These are phyloP conservation scores for Hydrophis major DNA, from an alignment of 2,797 vertebrate species.

Conservation along the genomic window DNA sequence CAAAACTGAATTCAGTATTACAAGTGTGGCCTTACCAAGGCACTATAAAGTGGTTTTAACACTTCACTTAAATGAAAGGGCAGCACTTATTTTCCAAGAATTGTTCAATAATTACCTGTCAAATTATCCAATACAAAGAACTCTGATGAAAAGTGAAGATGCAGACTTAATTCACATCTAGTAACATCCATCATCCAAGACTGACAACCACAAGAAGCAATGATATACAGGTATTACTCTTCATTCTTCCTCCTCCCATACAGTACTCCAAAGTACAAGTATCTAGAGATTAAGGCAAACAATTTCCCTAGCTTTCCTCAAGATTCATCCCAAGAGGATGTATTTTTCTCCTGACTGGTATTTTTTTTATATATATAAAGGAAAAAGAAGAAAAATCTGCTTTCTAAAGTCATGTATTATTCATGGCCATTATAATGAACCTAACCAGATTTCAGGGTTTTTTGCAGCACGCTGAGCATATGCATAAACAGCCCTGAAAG, in stretches of 20 bases:
- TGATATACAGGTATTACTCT: neutral
- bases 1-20: too few relatives aligned
- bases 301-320: neutral
- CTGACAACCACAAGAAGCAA: conserved; percentile 6
- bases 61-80: neutral
- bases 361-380: neutral
- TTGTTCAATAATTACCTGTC: conserved; percentile 23
- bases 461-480: conserved; percentile 20
- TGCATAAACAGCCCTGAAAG: conserved; percentile 38
- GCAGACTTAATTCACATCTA: neutral
- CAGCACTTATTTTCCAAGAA: conserved; percentile 10
- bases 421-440: conserved; percentile 40
- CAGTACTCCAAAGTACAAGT: neutral
- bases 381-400: conserved; percentile 15
- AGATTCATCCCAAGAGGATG: neutral
- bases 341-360: conserved; percentile 21
- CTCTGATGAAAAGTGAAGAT: conserved; percentile 7
- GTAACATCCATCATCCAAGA: neutral
- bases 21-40: too few relatives aligned
- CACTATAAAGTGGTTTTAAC: too few relatives aligned
- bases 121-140: conserved; percentile 1
- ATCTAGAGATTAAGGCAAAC: neutral
- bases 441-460: conserved; percentile 27
- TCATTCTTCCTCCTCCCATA: neutral
- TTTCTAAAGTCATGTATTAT: conserved; percentile 45